Evolutionary conservation across 2,113 vertebrate species (phyloP).

Genomic region (Setophaga petechia): DNA sequence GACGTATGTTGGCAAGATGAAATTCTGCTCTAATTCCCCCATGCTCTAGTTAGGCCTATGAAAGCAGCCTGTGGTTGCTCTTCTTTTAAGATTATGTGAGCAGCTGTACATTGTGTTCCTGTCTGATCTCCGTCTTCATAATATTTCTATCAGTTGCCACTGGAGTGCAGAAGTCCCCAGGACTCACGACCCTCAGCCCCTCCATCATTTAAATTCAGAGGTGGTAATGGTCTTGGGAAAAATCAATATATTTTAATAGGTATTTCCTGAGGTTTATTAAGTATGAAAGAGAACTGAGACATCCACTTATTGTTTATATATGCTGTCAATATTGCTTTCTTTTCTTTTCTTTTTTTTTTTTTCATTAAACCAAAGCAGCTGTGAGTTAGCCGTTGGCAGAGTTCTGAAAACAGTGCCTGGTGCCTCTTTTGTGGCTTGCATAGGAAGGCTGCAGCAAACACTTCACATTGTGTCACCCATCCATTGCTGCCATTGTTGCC

Average conservation of each 20-base stretch:
- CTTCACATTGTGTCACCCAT: neutral
- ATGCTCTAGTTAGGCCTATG: neutral
- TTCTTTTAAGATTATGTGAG: neutral
- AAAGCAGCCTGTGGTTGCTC: neutral
- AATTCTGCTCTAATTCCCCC: conserved; percentile 48
- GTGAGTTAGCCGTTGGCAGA: neutral
- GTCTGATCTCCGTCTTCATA: neutral
- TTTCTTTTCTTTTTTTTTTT: neutral
- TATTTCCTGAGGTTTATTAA: conserved; percentile 32
- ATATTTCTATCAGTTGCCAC: neutral
- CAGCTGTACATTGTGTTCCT: neutral
- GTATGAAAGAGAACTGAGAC: neutral
- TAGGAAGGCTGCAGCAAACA: neutral
- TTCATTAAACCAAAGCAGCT: conserved; percentile 5
- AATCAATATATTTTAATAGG: conserved; percentile 5
- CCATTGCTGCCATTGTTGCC: neutral
- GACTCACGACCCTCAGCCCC: neutral
- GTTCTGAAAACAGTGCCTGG: neutral
- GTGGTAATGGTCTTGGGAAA: neutral
- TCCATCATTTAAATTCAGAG: conserved; percentile 1
- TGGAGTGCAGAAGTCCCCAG: neutral
- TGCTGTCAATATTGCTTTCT: neutral
- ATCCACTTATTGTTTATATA: neutral
- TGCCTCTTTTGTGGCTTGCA: neutral
- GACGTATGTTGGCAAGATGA: neutral